Evolutionary conservation across 2,888 invertebrate species (phyloP).

Genomic region (Tipula lateralis): DNA sequence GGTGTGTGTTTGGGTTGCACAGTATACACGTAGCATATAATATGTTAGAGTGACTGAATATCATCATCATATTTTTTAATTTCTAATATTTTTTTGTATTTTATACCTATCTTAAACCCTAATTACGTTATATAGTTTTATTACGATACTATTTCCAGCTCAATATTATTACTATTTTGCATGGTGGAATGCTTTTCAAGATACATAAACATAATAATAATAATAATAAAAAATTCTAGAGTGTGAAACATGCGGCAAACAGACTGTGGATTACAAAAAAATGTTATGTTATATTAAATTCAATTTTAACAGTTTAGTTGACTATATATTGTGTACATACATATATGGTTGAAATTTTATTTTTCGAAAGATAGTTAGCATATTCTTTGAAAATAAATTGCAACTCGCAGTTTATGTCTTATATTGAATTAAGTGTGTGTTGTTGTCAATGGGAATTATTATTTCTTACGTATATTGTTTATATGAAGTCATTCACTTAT

Average conservation of each 20-base stretch:
- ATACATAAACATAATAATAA: neutral
- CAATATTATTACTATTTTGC: neutral
- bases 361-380: neutral
- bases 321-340: neutral
- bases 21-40: neutral
- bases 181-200: neutral
- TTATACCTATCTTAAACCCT: neutral
- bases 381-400: neutral
- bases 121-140: neutral
- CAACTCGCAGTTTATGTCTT: neutral
- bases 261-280: conserved; percentile 15
- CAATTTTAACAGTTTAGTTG: conserved; percentile 1
- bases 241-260: neutral
- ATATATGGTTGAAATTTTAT: neutral
- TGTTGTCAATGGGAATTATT: neutral
- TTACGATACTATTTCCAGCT: neutral
- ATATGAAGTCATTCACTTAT: neutral
- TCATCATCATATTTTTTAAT: neutral
- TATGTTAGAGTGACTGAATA: neutral
- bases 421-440: neutral
- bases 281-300: neutral
- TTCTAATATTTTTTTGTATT: neutral
- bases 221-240: conserved; percentile 26
- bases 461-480: neutral
- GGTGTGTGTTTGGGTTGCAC: neutral